A percentile compares a stretch with the other conserved stretches of the same genome.
Conservation (phyloP, 1,140 invertebrate genomes). For the Gonatopus flavifemur region DNA sequence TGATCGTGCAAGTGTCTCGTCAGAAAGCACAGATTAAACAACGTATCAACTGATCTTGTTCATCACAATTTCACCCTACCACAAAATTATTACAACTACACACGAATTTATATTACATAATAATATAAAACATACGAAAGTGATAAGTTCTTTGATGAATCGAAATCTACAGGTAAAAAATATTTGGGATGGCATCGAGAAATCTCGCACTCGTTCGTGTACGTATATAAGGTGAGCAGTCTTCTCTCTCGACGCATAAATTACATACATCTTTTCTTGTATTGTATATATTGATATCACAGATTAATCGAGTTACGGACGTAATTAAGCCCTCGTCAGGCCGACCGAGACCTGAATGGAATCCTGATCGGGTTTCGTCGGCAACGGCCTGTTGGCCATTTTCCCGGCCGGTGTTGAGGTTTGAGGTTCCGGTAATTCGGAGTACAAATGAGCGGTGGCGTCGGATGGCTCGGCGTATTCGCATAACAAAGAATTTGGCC, state of each 20-base stretch:
- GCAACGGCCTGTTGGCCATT: slow-evolving; percentile 70
- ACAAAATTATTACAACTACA: too few species aligned
- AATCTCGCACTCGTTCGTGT: not conserved
- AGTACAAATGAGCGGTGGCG: slow-evolving; percentile 69
- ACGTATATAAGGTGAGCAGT: too few species aligned
- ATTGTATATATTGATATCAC: slow-evolving; percentile 40
- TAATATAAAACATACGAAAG: too few species aligned
- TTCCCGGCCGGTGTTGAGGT: slow-evolving; percentile 58
- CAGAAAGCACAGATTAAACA: too few species aligned
- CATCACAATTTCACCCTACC: too few species aligned
- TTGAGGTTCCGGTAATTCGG: slow-evolving; percentile 64
- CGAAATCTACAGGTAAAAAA: too few species aligned
- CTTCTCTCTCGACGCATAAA: slow-evolving; percentile 11
- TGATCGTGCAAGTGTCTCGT: too few species aligned
- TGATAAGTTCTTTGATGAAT: too few species aligned
- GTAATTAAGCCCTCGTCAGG: slow-evolving; percentile 37
- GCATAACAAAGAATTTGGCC: slow-evolving; percentile 62
- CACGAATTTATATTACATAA: too few species aligned
- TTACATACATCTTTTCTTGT: slow-evolving; percentile 5
- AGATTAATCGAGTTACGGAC: slow-evolving; percentile 29
- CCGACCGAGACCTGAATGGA: slow-evolving; percentile 22
- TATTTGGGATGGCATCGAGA: too few species aligned
- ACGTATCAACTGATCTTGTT: too few species aligned
- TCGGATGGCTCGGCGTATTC: slow-evolving; percentile 76
- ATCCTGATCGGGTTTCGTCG: slow-evolving; percentile 64